These are phyloP conservation scores for Indicator indicator DNA, from an alignment of 2,113 vertebrate species.

Conservation along the genomic window DNA sequence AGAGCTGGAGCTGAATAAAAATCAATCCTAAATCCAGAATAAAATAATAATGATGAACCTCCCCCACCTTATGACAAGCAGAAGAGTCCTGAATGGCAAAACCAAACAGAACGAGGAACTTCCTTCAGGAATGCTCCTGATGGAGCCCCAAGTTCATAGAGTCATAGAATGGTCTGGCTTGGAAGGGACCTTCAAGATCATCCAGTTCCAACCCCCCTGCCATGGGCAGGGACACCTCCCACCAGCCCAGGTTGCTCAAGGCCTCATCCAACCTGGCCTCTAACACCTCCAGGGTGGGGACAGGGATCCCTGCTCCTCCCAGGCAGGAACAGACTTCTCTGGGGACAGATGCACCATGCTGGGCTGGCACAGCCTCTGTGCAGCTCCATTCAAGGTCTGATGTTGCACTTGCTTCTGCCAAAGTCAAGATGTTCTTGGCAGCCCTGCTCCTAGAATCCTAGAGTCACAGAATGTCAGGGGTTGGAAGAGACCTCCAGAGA, in stretches of 20 bases:
- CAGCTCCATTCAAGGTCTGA: background rate
- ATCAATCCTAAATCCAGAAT: background rate
- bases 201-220: too few species aligned
- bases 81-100: background rate
- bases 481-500: too few species aligned
- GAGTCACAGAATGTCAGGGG: too few species aligned
- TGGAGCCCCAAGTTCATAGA: background rate
- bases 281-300: too few species aligned
- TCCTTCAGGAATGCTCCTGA: background rate
- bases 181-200: too few species aligned
- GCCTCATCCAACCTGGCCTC: too few species aligned
- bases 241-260: too few species aligned
- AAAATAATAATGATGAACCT: background rate
- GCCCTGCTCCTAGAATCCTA: background rate
- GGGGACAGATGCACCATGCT: accelerated
- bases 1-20: background rate
- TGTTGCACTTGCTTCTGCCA: accelerated
- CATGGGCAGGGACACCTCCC: too few species aligned
- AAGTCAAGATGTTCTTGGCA: accelerated
- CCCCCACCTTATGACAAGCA: background rate
- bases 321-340: background rate
- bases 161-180: too few species aligned
- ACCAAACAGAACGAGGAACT: background rate
- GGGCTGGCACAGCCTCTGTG: accelerated
- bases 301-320: too few species aligned